These are phyloP conservation scores for Falco cherrug DNA, from an alignment of 2,797 vertebrate species.

Conservation along the genomic window DNA sequence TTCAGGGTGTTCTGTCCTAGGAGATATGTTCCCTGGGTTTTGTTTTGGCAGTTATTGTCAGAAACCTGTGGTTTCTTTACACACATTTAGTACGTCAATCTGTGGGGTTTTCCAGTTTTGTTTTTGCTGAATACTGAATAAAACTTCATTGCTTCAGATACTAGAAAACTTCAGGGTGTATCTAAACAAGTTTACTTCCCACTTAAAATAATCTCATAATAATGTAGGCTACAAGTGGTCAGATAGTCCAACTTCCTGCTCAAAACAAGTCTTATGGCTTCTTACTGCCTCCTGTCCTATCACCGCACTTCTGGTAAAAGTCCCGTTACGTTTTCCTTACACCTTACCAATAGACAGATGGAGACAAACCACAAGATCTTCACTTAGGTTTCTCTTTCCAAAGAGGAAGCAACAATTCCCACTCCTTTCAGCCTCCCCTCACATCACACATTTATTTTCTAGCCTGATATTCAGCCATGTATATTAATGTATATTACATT, in stretches of 20 bases:
- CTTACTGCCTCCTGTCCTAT: background rate
- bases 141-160: background rate
- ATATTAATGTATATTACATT: background rate
- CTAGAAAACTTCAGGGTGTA: background rate
- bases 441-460: background rate
- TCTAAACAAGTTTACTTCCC: background rate
- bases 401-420: background rate
- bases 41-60: background rate
- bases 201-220: background rate
- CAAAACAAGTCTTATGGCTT: background rate
- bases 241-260: background rate
- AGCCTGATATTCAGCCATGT: background rate
- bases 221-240: background rate
- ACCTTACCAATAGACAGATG: background rate
- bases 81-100: background rate
- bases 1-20: background rate
- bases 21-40: background rate
- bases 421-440: background rate
- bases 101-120: fast-evolving
- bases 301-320: background rate
- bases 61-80: background rate
- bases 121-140: background rate
- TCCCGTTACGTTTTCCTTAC: background rate
- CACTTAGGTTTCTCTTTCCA: background rate
- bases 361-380: background rate